Conservation (phyloP, 2,888 invertebrate genomes). For the Ennomos erosarius region DNA sequence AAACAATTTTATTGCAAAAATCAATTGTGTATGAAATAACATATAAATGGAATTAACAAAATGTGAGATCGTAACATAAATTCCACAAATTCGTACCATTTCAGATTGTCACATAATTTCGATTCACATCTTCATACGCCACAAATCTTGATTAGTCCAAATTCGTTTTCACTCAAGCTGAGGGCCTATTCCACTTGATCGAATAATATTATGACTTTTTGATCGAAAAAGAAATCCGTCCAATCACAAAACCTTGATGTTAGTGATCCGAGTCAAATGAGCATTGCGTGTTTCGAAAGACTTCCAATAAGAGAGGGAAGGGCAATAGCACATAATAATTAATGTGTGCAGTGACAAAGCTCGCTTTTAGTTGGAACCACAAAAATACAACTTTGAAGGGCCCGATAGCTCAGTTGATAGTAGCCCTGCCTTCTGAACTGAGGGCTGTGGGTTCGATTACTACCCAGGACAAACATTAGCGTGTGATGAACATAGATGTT, state of each 20-base stretch:
- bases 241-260: conserved; percentile 46
- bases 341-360: conserved; percentile 19
- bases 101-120: conserved; percentile 21
- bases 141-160: conserved; percentile 29
- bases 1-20: too few species aligned
- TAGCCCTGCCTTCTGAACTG: too few species aligned
- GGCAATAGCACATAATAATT: conserved; percentile 20
- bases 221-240: conserved; percentile 41
- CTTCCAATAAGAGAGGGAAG: conserved; percentile 62
- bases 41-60: too few species aligned
- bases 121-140: conserved; percentile 22
- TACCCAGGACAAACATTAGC: too few species aligned
- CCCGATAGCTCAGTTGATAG: too few species aligned
- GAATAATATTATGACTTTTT: conserved; percentile 32
- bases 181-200: conserved; percentile 24
- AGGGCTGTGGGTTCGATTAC: too few species aligned
- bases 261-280: conserved; percentile 66
- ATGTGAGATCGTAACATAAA: not conserved
- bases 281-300: conserved; percentile 72
- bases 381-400: too few species aligned
- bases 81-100: conserved; percentile 15
- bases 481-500: too few species aligned
- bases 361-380: not conserved
- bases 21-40: too few species aligned
- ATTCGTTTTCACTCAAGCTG: conserved; percentile 28